These are phyloP conservation scores for Microctonus hyperodae DNA, from an alignment of 2,888 invertebrate genomes.

Conservation along the genomic window DNA sequence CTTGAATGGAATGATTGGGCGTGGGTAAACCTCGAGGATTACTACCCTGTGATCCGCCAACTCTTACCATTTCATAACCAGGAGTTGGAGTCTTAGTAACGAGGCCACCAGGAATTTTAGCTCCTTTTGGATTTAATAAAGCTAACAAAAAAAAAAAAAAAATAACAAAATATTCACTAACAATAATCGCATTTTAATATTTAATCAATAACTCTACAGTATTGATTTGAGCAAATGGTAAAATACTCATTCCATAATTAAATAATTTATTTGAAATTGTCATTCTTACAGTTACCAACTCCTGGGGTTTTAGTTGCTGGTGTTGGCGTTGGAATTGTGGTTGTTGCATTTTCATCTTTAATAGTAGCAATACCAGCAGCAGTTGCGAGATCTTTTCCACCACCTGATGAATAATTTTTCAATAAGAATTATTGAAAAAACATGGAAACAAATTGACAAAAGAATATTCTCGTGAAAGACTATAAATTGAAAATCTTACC, in stretches of 20 bases:
- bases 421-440: background rate
- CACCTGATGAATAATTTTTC: constrained; percentile 67
- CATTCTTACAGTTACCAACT: constrained; percentile 47
- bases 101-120: constrained; percentile 64
- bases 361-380: constrained; percentile 72
- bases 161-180: no score
- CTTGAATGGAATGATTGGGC: constrained; percentile 60
- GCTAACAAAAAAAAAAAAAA: constrained; percentile 33
- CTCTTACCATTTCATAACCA: constrained; percentile 68
- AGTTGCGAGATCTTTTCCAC: constrained; percentile 86
- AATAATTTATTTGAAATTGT: background rate
- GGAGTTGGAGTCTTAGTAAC: constrained; percentile 64
- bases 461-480: no score
- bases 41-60: constrained; percentile 60
- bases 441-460: no score
- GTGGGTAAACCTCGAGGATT: constrained; percentile 51
- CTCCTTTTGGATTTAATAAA: constrained; percentile 54
- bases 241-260: background rate
- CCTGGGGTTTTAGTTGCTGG: constrained; percentile 47
- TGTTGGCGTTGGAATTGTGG: constrained; percentile 38
- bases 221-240: background rate
- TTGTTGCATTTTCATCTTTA: constrained; percentile 64
- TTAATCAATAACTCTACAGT: background rate
- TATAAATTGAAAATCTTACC: constrained; percentile 66
- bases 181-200: background rate